phyloP scores from a whole-genome alignment of 2,113 vertebrate genomes.

The Miniopterus natalensis region DNA sequence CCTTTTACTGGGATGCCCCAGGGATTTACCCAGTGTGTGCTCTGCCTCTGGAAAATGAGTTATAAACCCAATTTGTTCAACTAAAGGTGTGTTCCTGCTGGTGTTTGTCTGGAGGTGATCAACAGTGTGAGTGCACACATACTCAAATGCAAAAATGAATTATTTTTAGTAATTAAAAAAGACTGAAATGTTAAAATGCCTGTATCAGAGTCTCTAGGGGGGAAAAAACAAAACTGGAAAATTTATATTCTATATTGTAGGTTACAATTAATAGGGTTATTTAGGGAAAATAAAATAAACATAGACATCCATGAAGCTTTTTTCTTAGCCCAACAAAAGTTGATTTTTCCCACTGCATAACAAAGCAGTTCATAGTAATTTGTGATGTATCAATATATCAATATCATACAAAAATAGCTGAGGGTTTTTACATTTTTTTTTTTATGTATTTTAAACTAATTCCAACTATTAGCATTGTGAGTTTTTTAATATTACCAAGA shows the following conservation, averaged over 20 bases:
- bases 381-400: background rate
- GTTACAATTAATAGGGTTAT: background rate
- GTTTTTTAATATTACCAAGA: background rate
- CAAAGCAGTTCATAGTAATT: background rate
- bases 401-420: background rate
- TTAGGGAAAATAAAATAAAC: background rate
- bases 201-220: background rate
- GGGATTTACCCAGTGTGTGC: background rate
- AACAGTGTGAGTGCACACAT: background rate
- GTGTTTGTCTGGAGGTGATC: background rate
- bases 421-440: background rate
- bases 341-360: background rate
- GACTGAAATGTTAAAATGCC: background rate
- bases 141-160: background rate
- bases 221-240: background rate
- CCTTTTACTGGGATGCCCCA: background rate
- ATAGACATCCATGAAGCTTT: background rate
- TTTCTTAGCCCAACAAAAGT: background rate
- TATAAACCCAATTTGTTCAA: background rate
- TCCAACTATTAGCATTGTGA: background rate
- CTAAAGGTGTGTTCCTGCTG: background rate
- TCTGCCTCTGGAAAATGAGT: background rate
- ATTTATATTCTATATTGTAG: background rate
- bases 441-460: background rate
- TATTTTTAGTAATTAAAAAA: background rate